Conservation (phyloP, 1,140 invertebrate species). For the Scaptomyza pallida region DNA sequence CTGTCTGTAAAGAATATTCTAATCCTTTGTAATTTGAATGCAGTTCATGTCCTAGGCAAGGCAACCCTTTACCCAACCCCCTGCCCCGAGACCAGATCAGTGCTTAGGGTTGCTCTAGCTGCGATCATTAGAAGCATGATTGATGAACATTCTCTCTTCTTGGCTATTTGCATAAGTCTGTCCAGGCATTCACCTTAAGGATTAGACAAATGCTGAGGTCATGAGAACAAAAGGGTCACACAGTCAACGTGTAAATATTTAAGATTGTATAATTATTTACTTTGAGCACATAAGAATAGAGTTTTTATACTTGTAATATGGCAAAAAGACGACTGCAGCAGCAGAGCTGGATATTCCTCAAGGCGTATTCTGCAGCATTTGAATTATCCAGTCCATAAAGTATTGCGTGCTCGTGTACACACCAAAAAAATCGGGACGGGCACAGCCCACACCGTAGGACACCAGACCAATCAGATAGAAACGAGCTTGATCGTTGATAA, state of each 20-base stretch:
- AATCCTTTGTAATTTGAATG: constrained; percentile 70
- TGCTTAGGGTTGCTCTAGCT: constrained; percentile 11
- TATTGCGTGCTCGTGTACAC: constrained; percentile 89
- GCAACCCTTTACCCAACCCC: constrained; percentile 25
- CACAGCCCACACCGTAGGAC: constrained; percentile 89
- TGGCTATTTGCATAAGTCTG: constrained; percentile 53
- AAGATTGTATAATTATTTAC: constrained; percentile 22
- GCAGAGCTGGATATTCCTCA: not conserved
- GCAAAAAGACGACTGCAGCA: not conserved
- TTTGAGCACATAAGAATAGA: constrained; percentile 6
- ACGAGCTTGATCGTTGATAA: constrained; percentile 16
- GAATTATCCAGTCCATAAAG: constrained; percentile 85
- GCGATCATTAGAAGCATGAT: constrained; percentile 61
- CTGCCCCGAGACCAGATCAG: not conserved
- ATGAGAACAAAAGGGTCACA: constrained; percentile 64
- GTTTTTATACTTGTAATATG: not conserved
- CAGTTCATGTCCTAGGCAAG: constrained; percentile 52
- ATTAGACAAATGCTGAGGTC: constrained; percentile 37
- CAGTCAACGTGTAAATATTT: constrained; percentile 32
- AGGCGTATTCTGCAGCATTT: constrained; percentile 58
- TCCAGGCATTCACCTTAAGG: constrained; percentile 31
- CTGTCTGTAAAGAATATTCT: constrained; percentile 21
- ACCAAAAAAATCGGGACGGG: constrained; percentile 88
- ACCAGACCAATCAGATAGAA: constrained; percentile 89
- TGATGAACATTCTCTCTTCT: constrained; percentile 40